Base-by-base conservation (phyloP, 2,888 invertebrate genomes). In the Pycnomerus fuliginosus region DNA sequence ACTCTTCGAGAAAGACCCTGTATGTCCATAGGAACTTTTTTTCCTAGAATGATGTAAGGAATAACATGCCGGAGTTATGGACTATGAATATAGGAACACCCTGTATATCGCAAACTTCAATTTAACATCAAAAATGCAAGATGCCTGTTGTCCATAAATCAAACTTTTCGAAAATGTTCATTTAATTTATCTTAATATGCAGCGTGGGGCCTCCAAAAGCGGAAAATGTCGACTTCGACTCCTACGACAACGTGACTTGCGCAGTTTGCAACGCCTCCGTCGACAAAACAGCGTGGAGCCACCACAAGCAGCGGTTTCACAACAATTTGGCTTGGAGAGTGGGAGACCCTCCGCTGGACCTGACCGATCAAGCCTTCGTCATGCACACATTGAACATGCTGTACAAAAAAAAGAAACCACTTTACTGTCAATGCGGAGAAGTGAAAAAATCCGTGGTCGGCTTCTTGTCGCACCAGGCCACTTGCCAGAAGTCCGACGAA, bases 381-480 rank as follows among this genome's bases (percentile, higher is more conserved):
- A 70, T 74, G 38, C 71, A 60, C 46, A 67, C 75, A 44, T 64
- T 83, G 36, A 69, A 66, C 38, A 74, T 76, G 23, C 67, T 73
- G 40, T 73, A 74, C 42, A 70, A 65, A 20, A 62, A 65, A 31
- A 74, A 59, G 46, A 67, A 74, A 27, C 67, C 61, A 12, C 67
- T 83, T 7, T 62, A 61, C 29, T 85, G 84, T 60, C 76, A 77
- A 36, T 85, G 84, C 60, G 73, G 72, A 1, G 51, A 31, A 16
- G 44, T 67, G 28, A 69, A 82, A 64, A 72, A 69, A 22, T 80
- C 80, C 2, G 74, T 72, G 2, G 58, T 73, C 16, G 85, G 85
- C 14, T 83, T 79, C 53, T 70, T 80, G 42, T 80, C 82, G 1
- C 85, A 85, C 60, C 65, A 79, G 30, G 64, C 76, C 31, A 74